Evolutionary conservation across 2,797 vertebrate genomes (phyloP).

Genomic region (Danio aesculapii): DNA sequence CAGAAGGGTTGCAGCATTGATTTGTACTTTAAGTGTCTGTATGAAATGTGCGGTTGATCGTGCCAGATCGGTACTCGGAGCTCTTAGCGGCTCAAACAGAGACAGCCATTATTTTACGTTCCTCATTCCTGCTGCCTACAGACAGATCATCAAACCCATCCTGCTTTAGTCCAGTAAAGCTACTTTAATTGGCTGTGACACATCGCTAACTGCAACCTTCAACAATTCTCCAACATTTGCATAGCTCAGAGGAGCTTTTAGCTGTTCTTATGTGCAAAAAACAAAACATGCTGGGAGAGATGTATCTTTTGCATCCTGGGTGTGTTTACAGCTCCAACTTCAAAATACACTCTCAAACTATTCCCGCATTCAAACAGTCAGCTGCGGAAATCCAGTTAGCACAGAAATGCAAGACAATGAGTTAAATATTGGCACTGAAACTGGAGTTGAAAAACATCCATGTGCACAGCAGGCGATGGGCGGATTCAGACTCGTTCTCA

Average conservation of each 20-base stretch:
- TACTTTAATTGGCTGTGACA: constrained; percentile 48
- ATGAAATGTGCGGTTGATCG: constrained; percentile 70
- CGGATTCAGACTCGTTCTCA: constrained; percentile 1
- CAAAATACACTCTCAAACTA: not conserved
- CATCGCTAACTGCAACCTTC: constrained; percentile 26
- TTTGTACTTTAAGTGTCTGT: constrained; percentile 77
- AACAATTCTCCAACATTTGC: constrained; percentile 61
- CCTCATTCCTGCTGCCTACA: constrained; percentile 67
- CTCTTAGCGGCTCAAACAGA: constrained; percentile 29
- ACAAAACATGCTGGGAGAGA: constrained; percentile 17
- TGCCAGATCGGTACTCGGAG: constrained; percentile 62
- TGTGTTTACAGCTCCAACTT: constrained; percentile 30
- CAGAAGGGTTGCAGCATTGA: constrained; percentile 68
- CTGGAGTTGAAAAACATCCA: constrained; percentile 40
- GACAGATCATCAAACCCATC: constrained; percentile 62
- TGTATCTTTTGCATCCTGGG: constrained; percentile 16
- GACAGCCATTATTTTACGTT: constrained; percentile 63
- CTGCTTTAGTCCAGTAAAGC: constrained; percentile 27
- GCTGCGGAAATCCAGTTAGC: constrained; percentile 61
- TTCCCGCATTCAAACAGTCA: constrained; percentile 69
- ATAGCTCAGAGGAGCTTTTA: constrained; percentile 31
- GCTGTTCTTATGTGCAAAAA: constrained; percentile 16
- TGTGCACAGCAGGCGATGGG: not conserved
- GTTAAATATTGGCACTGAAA: constrained; percentile 40
- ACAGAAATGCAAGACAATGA: constrained; percentile 42